Conservation (phyloP, 2,888 invertebrate genomes). For the Melinaea marsaeus region DNA sequence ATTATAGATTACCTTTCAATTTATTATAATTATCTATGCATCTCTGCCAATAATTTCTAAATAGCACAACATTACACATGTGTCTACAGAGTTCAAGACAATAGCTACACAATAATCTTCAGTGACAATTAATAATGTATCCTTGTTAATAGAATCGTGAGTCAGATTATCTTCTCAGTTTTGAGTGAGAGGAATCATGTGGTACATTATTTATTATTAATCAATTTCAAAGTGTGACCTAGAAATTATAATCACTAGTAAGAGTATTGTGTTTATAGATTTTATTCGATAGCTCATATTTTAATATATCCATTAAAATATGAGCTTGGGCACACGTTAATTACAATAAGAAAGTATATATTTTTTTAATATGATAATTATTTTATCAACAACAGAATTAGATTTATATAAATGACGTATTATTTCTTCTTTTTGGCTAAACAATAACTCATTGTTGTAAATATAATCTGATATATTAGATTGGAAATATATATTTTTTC, state of each 20-base stretch:
- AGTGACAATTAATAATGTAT: not conserved
- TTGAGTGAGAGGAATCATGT: not conserved
- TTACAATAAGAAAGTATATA: no score
- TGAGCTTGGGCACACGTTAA: no score
- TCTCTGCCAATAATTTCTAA: constrained; percentile 3
- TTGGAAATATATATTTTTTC: no score
- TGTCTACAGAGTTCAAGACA: not conserved
- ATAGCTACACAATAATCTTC: constrained; percentile 4
- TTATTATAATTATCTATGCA: not conserved
- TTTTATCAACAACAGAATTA: no score
- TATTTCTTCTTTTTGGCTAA: no score
- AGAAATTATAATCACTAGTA: not conserved
- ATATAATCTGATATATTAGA: no score
- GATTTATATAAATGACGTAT: no score
- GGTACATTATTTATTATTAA: not conserved
- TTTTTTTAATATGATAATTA: no score
- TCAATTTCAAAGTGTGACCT: not conserved
- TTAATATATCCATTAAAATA: no score
- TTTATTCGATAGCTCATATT: not conserved
- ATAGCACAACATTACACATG: not conserved
- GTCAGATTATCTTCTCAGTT: not conserved
- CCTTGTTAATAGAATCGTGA: not conserved
- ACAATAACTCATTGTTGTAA: no score
- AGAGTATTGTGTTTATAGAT: not conserved
- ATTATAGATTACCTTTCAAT: not conserved